A percentile compares a stretch with the other conserved stretches of the same genome.
These are phyloP conservation scores for Sisyra nigra DNA, from an alignment of 2,888 invertebrate species.

Conservation along the genomic window DNA sequence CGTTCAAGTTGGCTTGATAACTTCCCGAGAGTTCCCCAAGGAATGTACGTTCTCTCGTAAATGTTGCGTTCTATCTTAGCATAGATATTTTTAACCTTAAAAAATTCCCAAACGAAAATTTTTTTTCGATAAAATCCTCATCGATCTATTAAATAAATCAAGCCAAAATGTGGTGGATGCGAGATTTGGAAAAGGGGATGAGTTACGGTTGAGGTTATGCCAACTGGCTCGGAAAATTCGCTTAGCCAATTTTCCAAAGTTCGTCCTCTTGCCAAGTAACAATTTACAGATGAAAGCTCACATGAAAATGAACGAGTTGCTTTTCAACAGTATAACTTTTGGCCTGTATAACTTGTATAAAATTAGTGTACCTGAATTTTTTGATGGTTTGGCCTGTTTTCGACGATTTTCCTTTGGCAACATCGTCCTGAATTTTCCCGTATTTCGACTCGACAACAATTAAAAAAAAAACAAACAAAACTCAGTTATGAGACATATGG, in stretches of 20 bases:
- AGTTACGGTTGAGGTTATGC: background rate
- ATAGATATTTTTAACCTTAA: background rate
- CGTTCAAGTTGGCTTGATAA: too few species aligned
- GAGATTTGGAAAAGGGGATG: background rate
- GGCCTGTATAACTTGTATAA: background rate
- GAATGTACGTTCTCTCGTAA: too few species aligned
- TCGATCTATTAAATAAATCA: background rate
- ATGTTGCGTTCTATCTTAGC: too few species aligned
- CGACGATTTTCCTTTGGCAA: background rate
- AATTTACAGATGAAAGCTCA: constrained; percentile 5
- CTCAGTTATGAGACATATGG: too few species aligned
- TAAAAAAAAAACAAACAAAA: too few species aligned
- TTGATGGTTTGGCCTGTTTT: constrained; percentile 3
- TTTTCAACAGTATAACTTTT: too few species aligned
- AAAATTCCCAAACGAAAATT: background rate
- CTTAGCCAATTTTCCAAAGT: constrained; percentile 4
- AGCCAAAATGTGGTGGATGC: too few species aligned
- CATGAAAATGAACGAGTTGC: background rate
- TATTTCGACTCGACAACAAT: too few species aligned
- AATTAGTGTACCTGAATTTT: background rate
- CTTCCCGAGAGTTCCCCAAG: too few species aligned
- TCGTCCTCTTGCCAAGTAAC: background rate
- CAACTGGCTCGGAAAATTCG: constrained; percentile 5
- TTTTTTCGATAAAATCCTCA: background rate
- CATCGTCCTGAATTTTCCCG: too few species aligned